A percentile compares a stretch with the other conserved stretches of the same genome.
These are phyloP conservation scores for Drosophila athabasca DNA, from an alignment of 1,140 invertebrate genomes.

Conservation along the genomic window DNA sequence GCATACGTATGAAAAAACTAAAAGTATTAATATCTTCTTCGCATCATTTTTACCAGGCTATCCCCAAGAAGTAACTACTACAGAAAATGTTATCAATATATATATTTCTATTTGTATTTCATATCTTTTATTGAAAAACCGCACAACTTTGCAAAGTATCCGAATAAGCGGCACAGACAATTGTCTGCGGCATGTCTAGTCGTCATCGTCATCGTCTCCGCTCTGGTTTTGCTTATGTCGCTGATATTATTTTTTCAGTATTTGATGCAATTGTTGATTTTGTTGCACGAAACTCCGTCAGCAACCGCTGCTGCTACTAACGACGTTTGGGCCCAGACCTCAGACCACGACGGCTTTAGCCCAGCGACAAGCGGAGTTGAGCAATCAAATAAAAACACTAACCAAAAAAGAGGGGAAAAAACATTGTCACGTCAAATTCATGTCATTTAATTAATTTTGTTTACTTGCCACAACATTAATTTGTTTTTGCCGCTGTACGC, in stretches of 20 bases:
- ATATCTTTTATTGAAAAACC: background rate
- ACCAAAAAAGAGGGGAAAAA: conserved; percentile 48
- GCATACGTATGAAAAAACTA: too few species aligned
- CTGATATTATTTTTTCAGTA: too few species aligned
- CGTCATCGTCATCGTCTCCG: conserved; percentile 67
- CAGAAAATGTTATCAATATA: too few species aligned
- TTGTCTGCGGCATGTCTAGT: conserved; percentile 76
- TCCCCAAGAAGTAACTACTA: too few species aligned
- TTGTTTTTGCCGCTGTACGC: conserved; percentile 64
- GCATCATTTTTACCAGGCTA: too few species aligned
- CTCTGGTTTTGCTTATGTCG: conserved; percentile 22
- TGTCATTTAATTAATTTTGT: conserved; percentile 83
- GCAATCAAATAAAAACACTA: conserved; percentile 73
- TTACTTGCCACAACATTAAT: conserved; percentile 77
- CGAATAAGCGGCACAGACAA: conserved; percentile 59
- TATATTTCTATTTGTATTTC: too few species aligned
- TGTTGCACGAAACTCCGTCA: conserved; percentile 42
- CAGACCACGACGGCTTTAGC: conserved; percentile 21
- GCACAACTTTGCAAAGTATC: conserved; percentile 15
- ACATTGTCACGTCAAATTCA: conserved; percentile 83
- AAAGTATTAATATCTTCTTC: too few species aligned
- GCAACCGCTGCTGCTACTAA: conserved; percentile 50
- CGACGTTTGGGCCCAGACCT: conserved; percentile 61
- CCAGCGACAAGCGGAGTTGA: conserved; percentile 56
- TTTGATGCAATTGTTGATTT: conserved; percentile 11